Evolutionary conservation across 2,888 invertebrate species (phyloP), one percentile per base, ranked within the genome.

Genomic region (Nephrotoma guestfalica): DNA sequence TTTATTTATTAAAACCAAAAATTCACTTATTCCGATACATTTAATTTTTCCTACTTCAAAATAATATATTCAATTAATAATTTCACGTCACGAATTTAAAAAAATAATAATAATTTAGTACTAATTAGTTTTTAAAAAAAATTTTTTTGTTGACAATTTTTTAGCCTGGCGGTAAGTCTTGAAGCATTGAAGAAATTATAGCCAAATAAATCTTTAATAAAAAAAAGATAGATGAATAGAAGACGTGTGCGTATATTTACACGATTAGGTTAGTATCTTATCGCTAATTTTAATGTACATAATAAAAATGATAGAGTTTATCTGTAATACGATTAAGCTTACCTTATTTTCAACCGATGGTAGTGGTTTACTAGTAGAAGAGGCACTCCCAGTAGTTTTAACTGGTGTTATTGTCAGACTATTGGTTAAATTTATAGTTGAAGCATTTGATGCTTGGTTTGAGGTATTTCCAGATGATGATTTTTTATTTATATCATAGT

Each of bases 331-430:
- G n/a, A 13, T 41, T 6, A 15, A 2, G 15, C 41, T 87, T 41
- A 87, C 86, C 45, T 87, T 85, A 87, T 87, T 87, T 45, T 87
- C 86, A 47, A 87, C 86, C 71, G 42, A 84, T 15, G 86, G 57
- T 42, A 87, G 41, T 45, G 86, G 86, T 43, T 87, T 87, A 43
- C 47, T 57, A 42, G 85, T 86, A 43, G 43, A 41, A 6, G 85
- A 85, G 84, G 84, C 84, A 41, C 40, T 86, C 6, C 71, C 87
- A 7, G 41, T 87, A 4, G 86, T 45, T 41, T 41, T 86, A 85
- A 87, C 86, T 9, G 87, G 83, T 40, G 86, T 87, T 87, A 87
- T 87, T 84, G 86, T 86, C 41, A 87, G 71, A 86, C 85, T 86
- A 47, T 57, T 87, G 15, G 41, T 83, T 43, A 45, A 43, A 42